Base-by-base conservation (phyloP, 2,888 invertebrate species). In the Rhodophaea formosa region DNA sequence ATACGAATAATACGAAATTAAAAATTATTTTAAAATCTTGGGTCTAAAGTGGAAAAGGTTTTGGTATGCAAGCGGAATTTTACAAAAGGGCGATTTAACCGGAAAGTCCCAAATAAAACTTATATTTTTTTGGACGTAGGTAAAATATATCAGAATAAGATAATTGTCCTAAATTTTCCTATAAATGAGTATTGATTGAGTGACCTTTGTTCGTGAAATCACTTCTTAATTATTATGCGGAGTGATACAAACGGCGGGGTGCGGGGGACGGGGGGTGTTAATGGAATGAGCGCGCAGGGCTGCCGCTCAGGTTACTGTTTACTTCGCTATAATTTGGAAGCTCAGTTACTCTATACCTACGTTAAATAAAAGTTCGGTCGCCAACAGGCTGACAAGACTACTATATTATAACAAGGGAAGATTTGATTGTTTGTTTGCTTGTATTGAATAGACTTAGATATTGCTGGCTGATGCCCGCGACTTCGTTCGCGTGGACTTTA, bases 211-310 rank as follows among this genome's bases (percentile, higher is more conserved):
- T 44, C 73, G 72, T 74, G 77, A 81, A 84, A 84, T 84, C 82
- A 79, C 79, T 79, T 78, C 76, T 79, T 85, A 86, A 78, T 80
- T 79, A 86, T 82, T 80, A 82, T 79, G 75, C 76, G 68, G 62
- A 68, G 76, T 74, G 77, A 79, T 81, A 80, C 77, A 77, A 77
- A 77, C 68, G 23, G 8, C n/a, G 49, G 30, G n/a, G 29, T 1
- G 46, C 63, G 58, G 65, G 63, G 67, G 67, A 69, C 70, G 72
- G 69, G 70, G 66, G 75, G 74, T 64, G 71, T 72, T 84, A 87
- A 87, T 84, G 85, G 80, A 83, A 84, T 84, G 80, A 81, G 65
- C 59, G 60, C 23, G 44, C 70, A 86, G 80, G 86, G 85, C 58
- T 83, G 82, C 39, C 68, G 14, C 47, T 43, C 45, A n/a, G n/a